Percentiles rank a stretch among this genome's conserved stretches.
phyloP scores from a whole-genome alignment of 2,113 vertebrate genomes.

The Copsychus sechellarum region DNA sequence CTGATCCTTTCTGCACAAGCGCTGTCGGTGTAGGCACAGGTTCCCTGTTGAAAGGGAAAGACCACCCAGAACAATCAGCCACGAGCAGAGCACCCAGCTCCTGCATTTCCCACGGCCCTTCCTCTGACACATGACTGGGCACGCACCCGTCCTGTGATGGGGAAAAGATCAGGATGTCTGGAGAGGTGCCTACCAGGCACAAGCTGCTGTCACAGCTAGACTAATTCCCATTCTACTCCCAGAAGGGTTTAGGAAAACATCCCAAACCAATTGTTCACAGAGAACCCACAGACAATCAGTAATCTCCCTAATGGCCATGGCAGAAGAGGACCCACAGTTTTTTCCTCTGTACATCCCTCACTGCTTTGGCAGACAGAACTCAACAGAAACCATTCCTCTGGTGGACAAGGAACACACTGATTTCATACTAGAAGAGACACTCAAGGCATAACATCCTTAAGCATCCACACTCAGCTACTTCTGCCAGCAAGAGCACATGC shows the following conservation, averaged over 20 bases:
- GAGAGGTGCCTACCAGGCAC: neutral
- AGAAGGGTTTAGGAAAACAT: neutral
- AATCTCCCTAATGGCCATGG: neutral
- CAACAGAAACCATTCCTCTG: neutral
- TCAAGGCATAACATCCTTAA: neutral
- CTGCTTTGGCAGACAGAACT: neutral
- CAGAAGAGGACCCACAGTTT: neutral
- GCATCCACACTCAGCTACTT: neutral
- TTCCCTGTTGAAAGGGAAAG: neutral
- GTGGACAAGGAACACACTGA: neutral
- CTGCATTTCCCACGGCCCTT: neutral
- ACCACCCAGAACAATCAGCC: neutral
- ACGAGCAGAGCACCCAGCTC: neutral
- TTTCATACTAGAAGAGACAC: neutral
- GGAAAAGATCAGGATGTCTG: neutral
- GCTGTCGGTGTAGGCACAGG: accelerated
- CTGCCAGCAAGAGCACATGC: neutral
- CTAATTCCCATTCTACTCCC: neutral
- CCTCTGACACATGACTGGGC: neutral
- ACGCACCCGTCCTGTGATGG: accelerated
- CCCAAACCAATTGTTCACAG: neutral
- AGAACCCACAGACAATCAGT: neutral
- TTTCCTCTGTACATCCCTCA: neutral
- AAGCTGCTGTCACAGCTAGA: neutral
- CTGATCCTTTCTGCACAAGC: neutral